These are phyloP conservation scores for Sebastes aleutianus DNA, from an alignment of 2,797 vertebrate species.

Conservation along the genomic window DNA sequence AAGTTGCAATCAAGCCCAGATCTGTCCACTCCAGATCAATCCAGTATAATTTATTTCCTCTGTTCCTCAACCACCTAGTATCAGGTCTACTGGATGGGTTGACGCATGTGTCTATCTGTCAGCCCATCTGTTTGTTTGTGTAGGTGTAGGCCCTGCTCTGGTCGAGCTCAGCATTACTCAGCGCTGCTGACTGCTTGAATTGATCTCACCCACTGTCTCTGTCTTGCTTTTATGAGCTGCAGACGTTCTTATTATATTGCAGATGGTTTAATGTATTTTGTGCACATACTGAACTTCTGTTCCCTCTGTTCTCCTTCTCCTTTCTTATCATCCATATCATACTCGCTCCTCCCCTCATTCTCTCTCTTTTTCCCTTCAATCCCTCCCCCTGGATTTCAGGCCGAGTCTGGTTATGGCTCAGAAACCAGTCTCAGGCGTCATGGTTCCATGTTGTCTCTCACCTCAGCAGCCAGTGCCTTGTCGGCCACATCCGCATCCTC, in stretches of 20 bases:
- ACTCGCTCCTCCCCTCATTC: not conserved
- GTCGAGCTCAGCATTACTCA: constrained; percentile 41
- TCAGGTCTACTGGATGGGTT: not conserved
- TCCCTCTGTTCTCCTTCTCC: not conserved
- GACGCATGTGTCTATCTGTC: constrained; percentile 8
- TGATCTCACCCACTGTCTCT: not conserved
- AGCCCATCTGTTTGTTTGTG: constrained; percentile 31
- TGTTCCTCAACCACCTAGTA: not conserved
- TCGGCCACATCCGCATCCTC: constrained; percentile 96
- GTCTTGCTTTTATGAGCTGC: constrained; percentile 12
- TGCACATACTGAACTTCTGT: constrained; percentile 3
- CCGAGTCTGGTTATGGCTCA: constrained; percentile 97
- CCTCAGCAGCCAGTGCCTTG: constrained; percentile 94
- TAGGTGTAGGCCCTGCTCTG: constrained; percentile 41
- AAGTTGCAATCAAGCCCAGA: not conserved
- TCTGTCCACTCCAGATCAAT: not conserved
- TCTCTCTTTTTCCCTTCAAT: not conserved
- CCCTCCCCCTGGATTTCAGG: constrained; percentile 73
- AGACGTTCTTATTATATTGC: constrained; percentile 6
- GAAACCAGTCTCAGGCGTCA: constrained; percentile 96
- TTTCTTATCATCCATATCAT: not conserved
- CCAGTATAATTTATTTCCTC: not conserved
- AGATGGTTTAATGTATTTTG: constrained; percentile 12
- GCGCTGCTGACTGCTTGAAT: constrained; percentile 16
- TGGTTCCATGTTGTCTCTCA: constrained; percentile 97